These are phyloP conservation scores for Lagopus leucura DNA, from an alignment of 2,113 vertebrate species.

Conservation along the genomic window DNA sequence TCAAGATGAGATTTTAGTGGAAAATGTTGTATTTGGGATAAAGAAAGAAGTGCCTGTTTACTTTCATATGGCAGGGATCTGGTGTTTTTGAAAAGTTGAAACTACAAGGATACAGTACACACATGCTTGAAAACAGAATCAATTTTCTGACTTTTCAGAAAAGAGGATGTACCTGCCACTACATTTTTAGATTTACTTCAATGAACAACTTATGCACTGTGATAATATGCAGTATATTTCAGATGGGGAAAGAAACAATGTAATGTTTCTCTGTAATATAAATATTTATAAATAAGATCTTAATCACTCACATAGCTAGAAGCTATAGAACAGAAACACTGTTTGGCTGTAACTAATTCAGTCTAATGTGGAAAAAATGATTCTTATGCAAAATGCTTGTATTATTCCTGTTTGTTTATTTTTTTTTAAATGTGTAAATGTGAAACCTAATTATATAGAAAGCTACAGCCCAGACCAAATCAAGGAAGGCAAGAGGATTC, in stretches of 20 bases:
- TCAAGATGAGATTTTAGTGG: not conserved
- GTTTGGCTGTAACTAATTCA: not conserved
- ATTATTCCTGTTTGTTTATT: not conserved
- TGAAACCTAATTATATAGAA: not conserved
- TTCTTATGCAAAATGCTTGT: not conserved
- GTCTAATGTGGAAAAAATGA: not conserved
- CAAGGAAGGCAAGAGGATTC: not conserved
- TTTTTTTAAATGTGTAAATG: not conserved
- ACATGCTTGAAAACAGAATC: not conserved
- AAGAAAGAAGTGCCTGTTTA: not conserved
- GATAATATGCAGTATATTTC: not conserved
- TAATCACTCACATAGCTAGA: not conserved
- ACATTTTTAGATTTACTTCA: not conserved
- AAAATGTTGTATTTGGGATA: not conserved
- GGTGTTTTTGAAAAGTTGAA: not conserved
- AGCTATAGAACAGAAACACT: conserved; percentile 9
- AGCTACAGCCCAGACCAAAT: not conserved
- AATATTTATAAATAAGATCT: not conserved
- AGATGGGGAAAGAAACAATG: conserved; percentile 7
- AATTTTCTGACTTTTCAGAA: not conserved
- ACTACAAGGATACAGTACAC: not conserved
- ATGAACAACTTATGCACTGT: not conserved
- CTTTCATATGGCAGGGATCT: not conserved
- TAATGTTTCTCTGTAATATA: not conserved
- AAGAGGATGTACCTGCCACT: not conserved